phyloP scores from a whole-genome alignment of 1,140 invertebrate genomes.

The Hypsibius dujardini region DNA sequence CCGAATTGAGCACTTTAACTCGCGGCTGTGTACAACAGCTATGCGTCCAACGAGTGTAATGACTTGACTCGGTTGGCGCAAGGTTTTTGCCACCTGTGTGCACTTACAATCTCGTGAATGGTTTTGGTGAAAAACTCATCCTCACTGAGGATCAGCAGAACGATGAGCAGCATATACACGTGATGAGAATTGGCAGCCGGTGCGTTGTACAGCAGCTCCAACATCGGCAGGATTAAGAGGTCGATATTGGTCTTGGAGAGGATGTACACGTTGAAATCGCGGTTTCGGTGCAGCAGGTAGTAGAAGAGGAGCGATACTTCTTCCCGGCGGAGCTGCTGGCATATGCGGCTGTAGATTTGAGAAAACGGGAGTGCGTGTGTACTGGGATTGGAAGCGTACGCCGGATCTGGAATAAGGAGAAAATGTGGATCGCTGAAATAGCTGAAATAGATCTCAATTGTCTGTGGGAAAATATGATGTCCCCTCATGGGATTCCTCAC shows the following conservation, averaged over 20 bases:
- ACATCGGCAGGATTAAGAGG: constrained; percentile 63
- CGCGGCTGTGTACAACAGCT: no score
- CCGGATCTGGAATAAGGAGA: constrained; percentile 30
- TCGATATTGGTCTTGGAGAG: constrained; percentile 71
- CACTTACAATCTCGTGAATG: constrained; percentile 67
- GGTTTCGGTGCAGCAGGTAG: constrained; percentile 75
- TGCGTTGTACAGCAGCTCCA: constrained; percentile 78
- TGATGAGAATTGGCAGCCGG: constrained; percentile 82
- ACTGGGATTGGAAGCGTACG: constrained; percentile 25
- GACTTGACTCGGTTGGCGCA: no score
- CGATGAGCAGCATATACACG: constrained; percentile 97
- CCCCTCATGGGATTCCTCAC: constrained; percentile 9
- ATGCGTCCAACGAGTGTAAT: no score
- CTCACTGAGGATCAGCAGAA: constrained; percentile 85
- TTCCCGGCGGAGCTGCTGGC: constrained; percentile 53
- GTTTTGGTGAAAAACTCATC: constrained; percentile 84
- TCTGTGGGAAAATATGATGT: no score
- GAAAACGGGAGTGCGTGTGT: constrained; percentile 42
- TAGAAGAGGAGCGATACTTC: constrained; percentile 83
- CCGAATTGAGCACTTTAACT: no score
- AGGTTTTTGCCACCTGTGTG: no score
- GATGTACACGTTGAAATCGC: constrained; percentile 63
- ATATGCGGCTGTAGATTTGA: constrained; percentile 54
- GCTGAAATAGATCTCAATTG: no score
- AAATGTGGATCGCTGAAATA: no score